These are phyloP conservation scores for Lepidocolaptes lacrymiger DNA, from an alignment of 2,797 vertebrate genomes.

Conservation along the genomic window DNA sequence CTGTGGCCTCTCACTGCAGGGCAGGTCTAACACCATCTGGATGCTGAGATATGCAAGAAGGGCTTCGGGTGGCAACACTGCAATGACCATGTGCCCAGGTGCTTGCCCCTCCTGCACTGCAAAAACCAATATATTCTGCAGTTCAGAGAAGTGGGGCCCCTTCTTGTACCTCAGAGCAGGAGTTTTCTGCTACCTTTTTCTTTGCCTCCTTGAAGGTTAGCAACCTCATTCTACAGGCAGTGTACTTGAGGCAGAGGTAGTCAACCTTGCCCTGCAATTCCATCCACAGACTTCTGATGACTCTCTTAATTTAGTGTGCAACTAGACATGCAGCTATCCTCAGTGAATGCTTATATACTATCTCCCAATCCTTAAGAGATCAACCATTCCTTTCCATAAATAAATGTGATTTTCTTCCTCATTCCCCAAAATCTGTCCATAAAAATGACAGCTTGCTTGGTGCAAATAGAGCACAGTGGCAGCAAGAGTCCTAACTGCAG, in stretches of 20 bases:
- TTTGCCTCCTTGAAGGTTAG: neutral
- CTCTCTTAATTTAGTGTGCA: neutral
- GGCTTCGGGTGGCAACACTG: neutral
- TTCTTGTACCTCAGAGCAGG: neutral
- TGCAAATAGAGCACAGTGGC: neutral
- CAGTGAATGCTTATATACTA: neutral
- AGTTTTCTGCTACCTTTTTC: neutral
- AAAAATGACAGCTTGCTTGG: neutral
- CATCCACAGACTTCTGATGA: neutral
- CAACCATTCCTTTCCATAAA: neutral
- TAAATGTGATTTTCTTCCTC: neutral
- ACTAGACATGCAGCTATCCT: neutral
- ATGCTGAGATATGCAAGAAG: rapidly evolving
- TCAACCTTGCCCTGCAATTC: neutral
- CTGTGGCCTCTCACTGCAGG: neutral
- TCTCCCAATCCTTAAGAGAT: neutral
- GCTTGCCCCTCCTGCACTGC: neutral
- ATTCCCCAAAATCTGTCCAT: neutral
- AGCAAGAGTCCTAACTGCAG: neutral
- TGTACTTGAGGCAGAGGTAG: neutral
- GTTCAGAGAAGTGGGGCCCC: neutral
- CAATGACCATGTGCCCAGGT: neutral
- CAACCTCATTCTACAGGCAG: neutral
- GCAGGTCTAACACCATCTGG: rapidly evolving
- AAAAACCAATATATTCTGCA: neutral